phyloP scores from a whole-genome alignment of 2,888 invertebrate species.

The Mystacides longicornis region DNA sequence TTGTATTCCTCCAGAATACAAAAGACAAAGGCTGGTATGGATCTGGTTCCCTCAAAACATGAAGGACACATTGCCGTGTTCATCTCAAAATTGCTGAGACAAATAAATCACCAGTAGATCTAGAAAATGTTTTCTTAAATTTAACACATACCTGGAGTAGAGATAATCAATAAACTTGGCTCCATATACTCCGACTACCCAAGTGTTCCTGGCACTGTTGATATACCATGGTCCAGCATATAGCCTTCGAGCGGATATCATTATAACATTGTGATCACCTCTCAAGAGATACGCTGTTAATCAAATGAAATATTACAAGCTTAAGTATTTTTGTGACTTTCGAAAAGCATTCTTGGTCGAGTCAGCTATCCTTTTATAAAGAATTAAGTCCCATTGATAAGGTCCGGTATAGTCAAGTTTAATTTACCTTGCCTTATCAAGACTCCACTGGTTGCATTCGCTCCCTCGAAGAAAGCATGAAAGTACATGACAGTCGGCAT shows the following conservation, averaged over 20 bases:
- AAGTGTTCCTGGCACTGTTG: constrained; percentile 50
- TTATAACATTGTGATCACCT: constrained; percentile 53
- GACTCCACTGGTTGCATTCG: constrained; percentile 47
- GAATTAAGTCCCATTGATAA: no score
- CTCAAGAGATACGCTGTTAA: constrained; percentile 48
- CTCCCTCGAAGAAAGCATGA: constrained; percentile 57
- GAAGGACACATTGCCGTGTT: not conserved
- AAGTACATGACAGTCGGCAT: constrained; percentile 53
- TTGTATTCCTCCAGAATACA: no score
- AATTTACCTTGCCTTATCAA: constrained; percentile 46
- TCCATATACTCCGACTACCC: constrained; percentile 52
- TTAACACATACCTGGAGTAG: constrained; percentile 39
- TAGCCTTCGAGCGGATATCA: constrained; percentile 49
- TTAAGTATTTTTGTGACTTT: no score
- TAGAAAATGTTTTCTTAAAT: no score
- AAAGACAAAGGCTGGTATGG: no score
- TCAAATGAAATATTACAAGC: not conserved
- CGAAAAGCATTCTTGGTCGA: no score
- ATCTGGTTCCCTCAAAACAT: no score
- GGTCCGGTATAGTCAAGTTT: no score
- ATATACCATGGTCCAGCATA: constrained; percentile 60
- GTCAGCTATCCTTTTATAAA: no score
- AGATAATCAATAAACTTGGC: constrained; percentile 54
- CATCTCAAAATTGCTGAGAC: not conserved
- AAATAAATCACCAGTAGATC: no score